phyloP scores from a whole-genome alignment of 2,113 vertebrate species.

The Uropsilus gracilis region DNA sequence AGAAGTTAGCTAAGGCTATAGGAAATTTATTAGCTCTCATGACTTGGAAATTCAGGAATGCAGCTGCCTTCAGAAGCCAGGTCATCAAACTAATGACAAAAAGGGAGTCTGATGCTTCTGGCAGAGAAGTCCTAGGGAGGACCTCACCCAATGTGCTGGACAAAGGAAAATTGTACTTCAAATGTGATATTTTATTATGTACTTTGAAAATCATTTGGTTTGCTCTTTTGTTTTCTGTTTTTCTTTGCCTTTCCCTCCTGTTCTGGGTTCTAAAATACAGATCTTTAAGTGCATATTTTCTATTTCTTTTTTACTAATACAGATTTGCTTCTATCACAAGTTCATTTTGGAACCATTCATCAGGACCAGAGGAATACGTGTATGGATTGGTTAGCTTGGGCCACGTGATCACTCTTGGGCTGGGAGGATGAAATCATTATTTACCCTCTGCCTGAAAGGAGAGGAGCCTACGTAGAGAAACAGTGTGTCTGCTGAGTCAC shows the following conservation, averaged over 20 bases:
- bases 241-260: not conserved
- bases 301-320: constrained; percentile 55
- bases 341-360: not conserved
- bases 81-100: not conserved
- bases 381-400: not conserved
- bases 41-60: not conserved
- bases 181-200: constrained; percentile 87
- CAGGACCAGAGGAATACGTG: not conserved
- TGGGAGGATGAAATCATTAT: not conserved
- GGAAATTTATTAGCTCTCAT: not conserved
- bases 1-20: not conserved
- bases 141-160: constrained; percentile 73
- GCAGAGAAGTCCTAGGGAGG: not conserved
- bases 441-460: not conserved
- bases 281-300: constrained; percentile 54
- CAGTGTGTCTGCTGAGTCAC: not conserved
- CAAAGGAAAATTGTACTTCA: constrained; percentile 89
- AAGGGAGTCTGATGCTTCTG: not conserved
- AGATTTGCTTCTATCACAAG: not conserved
- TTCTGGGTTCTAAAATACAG: constrained; percentile 62
- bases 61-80: not conserved
- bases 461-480: not conserved
- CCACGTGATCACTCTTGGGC: not conserved
- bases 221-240: constrained; percentile 80
- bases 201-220: constrained; percentile 79